A percentile compares a stretch with the other conserved stretches of the same genome.
Evolutionary conservation across 2,113 vertebrate genomes (phyloP).

Genomic region (Myrmecophaga tridactyla): DNA sequence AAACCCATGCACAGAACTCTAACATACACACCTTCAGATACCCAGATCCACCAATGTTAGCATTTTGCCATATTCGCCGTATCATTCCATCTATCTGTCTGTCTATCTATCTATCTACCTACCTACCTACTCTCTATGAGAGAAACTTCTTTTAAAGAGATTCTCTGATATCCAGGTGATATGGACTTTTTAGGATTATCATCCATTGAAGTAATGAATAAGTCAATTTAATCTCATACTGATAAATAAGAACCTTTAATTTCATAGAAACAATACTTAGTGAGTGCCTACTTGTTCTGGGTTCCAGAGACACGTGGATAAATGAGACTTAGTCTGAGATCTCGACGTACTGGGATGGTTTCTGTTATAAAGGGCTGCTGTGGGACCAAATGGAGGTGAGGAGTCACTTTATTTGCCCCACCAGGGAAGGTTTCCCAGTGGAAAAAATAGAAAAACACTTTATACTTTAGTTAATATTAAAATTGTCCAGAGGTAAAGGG

Average conservation of each 20-base stretch:
- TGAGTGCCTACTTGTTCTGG: background rate
- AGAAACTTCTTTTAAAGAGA: background rate
- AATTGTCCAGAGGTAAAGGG: background rate
- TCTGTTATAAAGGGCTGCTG: background rate
- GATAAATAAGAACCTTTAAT: background rate
- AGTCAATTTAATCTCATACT: background rate
- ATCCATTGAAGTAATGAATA: background rate
- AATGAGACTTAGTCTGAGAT: background rate
- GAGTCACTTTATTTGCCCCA: background rate
- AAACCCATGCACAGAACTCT: too few relatives aligned
- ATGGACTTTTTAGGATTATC: background rate
- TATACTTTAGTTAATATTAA: background rate
- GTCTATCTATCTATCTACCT: too few relatives aligned
- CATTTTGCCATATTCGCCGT: too few relatives aligned
- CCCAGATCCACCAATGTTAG: too few relatives aligned
- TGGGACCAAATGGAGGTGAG: too few relatives aligned
- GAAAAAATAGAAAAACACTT: background rate
- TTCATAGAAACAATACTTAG: background rate
- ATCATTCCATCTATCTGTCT: too few relatives aligned
- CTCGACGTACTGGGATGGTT: fast-evolving
- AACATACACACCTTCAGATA: too few relatives aligned
- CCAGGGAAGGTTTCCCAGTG: background rate
- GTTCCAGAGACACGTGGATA: background rate
- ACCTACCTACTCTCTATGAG: background rate
- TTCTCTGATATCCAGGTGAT: background rate